Conservation (phyloP, 2,888 invertebrate species). For the Caenorhabditis sp. region DNA sequence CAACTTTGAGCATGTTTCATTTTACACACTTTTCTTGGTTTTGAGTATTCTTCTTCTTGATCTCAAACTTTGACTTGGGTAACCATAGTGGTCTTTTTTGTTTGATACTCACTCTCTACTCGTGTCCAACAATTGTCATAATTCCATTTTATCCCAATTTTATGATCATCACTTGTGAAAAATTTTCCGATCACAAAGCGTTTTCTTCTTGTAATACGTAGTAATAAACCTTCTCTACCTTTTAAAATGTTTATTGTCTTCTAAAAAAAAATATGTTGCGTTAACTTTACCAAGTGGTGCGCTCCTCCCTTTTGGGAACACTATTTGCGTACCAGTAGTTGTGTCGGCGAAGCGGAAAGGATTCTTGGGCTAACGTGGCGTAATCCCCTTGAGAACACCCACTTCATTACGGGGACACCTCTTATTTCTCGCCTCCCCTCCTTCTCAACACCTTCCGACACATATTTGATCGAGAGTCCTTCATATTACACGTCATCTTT, state of each 20-base stretch:
- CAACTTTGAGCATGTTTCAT: neutral
- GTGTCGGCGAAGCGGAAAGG: slow-evolving; percentile 57
- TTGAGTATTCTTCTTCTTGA: neutral
- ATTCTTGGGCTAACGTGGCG: slow-evolving; percentile 49
- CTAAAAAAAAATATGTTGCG: neutral
- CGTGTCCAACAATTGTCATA: slow-evolving; percentile 1
- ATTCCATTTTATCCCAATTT: neutral
- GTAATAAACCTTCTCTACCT: neutral
- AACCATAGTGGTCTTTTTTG: neutral
- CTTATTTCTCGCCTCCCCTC: neutral
- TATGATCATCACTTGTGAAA: neutral
- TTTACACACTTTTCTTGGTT: neutral
- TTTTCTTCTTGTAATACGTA: neutral
- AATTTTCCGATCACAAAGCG: neutral
- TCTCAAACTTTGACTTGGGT: slow-evolving; percentile 1
- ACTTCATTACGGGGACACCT: slow-evolving; percentile 63
- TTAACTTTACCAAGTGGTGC: slow-evolving; percentile 1
- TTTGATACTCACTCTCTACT: neutral
- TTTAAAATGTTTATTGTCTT: neutral
- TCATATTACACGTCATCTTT: slow-evolving; percentile 5
- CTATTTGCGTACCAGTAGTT: slow-evolving; percentile 53
- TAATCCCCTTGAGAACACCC: slow-evolving; percentile 70
- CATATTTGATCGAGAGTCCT: slow-evolving; percentile 35
- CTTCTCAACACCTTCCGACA: slow-evolving; percentile 55
- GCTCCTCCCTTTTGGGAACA: slow-evolving; percentile 1